Evolutionary conservation across 2,113 vertebrate species (phyloP), one percentile per base, ranked within the genome.

Genomic region (Cromileptes altivelis): DNA sequence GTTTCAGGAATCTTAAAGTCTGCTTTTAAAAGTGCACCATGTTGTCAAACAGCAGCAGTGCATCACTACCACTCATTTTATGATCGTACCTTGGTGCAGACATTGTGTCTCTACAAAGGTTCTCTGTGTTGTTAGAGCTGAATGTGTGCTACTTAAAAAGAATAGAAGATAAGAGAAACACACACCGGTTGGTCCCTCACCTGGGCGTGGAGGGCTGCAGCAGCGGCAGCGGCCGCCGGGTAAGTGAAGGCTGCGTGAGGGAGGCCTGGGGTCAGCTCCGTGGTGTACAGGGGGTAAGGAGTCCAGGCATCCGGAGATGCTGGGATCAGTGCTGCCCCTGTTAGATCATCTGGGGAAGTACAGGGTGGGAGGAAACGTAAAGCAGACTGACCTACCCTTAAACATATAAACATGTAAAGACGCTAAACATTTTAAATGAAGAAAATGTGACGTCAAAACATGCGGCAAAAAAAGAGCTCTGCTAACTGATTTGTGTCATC

Each of bases 261-360:
- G 75, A 99, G 97, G 84, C 97, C 97, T 0, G 98, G 98, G 91
- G 97, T 96, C 89, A 99, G 95, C 94, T 99, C 98, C 1, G 97
- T 97, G 92, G 97, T 97, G 93, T 99, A 99, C 63, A 99, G 95
- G 0, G 98, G 98, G 88, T 99, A 99, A 52, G 98, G 98, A 81
- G 97, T 96, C 98, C 98, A 99, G 0, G 97, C 96, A 85, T 99
- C 98, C 0, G 98, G 98, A 18, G 98, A 98, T 0, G 98, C 97
- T 18, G 98, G 97, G 80, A 99, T 99, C 82, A 99, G 94, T 90
- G 98, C 96, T 2, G 98, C 97, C 93, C 98, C 98, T 7, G 98
- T 97, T 94, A 99, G 96, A 93, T 99, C 98, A 97, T 99, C 98
- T 99, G 88, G 17, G 75, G 88, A 86, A 49, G 68, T 18, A 76